Conservation (phyloP, 2,113 vertebrate genomes). For the Castor canadensis region DNA sequence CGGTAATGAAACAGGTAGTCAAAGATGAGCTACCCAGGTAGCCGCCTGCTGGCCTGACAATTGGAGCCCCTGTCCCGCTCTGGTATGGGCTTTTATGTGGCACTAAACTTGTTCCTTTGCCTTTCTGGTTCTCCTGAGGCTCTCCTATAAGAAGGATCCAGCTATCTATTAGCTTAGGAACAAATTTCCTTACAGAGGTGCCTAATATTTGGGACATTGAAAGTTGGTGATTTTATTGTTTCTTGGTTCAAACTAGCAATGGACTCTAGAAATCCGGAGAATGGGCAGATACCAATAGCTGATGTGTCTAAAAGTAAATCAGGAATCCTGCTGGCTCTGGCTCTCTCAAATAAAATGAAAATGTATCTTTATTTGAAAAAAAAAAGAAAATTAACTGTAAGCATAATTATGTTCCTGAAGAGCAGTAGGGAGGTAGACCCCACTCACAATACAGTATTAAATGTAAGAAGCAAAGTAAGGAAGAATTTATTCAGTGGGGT, state of each 20-base stretch:
- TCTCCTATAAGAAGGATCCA: not conserved
- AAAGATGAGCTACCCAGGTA: accelerated
- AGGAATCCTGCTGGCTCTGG: not conserved
- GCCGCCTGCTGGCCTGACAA: accelerated
- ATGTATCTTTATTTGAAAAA: not conserved
- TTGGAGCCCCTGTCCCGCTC: not conserved
- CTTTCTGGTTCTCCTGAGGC: accelerated
- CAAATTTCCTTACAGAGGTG: not conserved
- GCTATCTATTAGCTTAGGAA: too few species aligned
- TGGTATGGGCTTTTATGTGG: too few species aligned
- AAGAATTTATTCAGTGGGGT: not conserved
- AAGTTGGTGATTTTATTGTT: not conserved
- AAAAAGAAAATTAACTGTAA: not conserved
- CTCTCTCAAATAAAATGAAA: not conserved
- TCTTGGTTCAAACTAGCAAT: not conserved
- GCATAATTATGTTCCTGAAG: not conserved
- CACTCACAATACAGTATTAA: not conserved
- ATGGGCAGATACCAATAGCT: too few species aligned
- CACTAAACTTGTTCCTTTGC: accelerated
- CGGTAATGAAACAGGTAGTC: not conserved
- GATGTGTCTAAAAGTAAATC: not conserved
- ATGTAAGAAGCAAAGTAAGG: not conserved
- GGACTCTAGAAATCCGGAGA: not conserved
- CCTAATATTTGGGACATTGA: not conserved
- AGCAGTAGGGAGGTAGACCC: not conserved